Percentiles rank a stretch among this genome's conserved stretches.
These are phyloP conservation scores for Callyntrura guangdongensis DNA, from an alignment of 2,888 invertebrate species.

Conservation along the genomic window DNA sequence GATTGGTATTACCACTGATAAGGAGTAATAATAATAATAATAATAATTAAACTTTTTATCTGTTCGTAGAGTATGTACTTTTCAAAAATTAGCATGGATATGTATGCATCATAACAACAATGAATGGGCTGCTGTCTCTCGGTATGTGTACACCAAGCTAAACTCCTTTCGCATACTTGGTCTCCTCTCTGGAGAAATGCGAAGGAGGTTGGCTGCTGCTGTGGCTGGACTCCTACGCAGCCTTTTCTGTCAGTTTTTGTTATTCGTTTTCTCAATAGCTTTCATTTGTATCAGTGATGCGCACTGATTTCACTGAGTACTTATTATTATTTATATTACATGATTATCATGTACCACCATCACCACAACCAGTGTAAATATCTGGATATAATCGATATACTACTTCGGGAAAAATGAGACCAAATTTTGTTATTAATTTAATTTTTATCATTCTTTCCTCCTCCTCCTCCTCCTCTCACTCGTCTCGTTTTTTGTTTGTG, in stretches of 20 bases:
- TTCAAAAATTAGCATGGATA: conserved; percentile 18
- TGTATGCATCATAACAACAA: not conserved
- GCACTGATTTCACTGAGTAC: not conserved
- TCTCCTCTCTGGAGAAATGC: conserved; percentile 34
- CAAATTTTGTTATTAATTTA: not conserved
- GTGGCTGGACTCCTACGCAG: conserved; percentile 9
- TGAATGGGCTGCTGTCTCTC: not conserved
- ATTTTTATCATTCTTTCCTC: not conserved
- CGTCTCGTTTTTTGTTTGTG: not conserved
- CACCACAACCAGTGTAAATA: not conserved
- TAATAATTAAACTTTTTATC: not conserved
- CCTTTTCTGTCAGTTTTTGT: conserved; percentile 47
- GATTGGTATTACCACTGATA: not conserved
- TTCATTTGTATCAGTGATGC: not conserved
- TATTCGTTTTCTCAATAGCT: not conserved
- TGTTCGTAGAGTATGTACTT: not conserved
- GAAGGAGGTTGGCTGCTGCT: conserved; percentile 31
- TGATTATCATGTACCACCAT: not conserved
- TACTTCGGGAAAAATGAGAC: not conserved
- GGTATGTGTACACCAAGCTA: not conserved
- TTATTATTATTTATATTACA: not conserved
- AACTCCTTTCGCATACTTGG: conserved; percentile 17
- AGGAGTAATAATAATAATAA: conserved; percentile 49
- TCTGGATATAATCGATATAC: not conserved
- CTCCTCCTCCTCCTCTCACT: not conserved